Conservation (phyloP, 2,113 vertebrate species). For the Corythornis vintsioides region DNA sequence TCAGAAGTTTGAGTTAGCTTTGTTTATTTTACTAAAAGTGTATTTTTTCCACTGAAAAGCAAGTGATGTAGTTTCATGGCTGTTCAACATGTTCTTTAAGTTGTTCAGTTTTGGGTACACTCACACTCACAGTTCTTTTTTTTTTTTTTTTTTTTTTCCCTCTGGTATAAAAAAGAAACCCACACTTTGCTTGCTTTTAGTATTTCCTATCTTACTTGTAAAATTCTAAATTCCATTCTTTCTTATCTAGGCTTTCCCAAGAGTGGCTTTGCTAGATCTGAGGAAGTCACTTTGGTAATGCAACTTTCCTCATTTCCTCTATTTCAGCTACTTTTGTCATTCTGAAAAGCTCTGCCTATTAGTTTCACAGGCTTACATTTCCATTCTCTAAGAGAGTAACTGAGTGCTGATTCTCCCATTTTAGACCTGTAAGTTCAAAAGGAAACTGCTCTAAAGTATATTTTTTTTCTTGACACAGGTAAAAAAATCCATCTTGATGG, state of each 20-base stretch:
- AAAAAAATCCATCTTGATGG: background rate
- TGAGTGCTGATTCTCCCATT: background rate
- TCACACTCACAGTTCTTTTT: background rate
- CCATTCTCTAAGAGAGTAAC: background rate
- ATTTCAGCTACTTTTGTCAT: conserved; percentile 15
- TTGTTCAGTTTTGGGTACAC: background rate
- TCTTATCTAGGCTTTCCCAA: background rate
- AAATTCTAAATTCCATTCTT: background rate
- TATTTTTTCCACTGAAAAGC: background rate
- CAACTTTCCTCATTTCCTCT: background rate
- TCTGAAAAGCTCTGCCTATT: background rate
- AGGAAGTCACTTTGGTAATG: conserved; percentile 29
- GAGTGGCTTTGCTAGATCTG: background rate
- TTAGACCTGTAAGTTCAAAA: background rate
- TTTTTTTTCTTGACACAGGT: background rate
- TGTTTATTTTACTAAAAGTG: background rate
- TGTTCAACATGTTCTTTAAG: background rate
- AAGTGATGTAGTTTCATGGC: background rate
- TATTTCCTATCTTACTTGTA: background rate
- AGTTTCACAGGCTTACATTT: background rate
- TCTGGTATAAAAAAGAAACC: background rate
- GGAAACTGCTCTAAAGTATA: background rate
- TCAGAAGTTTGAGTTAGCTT: background rate
- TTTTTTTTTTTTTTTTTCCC: background rate
- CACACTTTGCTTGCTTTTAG: background rate